A percentile compares a stretch with the other conserved stretches of the same genome.
These are phyloP conservation scores for Gallinago media DNA, from an alignment of 2,113 vertebrate species.

Conservation along the genomic window DNA sequence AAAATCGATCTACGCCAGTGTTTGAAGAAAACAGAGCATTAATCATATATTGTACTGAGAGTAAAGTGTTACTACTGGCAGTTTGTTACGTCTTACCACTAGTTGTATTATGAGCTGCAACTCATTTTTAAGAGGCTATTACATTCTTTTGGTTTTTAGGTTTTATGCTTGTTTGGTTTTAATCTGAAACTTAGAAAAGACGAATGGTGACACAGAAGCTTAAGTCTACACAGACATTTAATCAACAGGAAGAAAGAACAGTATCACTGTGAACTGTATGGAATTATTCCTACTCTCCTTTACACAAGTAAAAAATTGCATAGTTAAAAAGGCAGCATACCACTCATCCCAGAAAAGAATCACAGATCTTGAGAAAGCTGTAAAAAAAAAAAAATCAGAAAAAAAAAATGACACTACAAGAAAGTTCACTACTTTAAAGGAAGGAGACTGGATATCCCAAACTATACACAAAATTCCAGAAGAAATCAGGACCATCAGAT, in stretches of 20 bases:
- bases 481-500: not conserved
- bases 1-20: not conserved
- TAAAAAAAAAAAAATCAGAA: not conserved
- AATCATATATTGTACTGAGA: not conserved
- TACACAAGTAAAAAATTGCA: not conserved
- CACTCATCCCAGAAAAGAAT: not conserved
- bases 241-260: not conserved
- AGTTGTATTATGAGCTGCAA: not conserved
- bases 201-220: not conserved
- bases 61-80: not conserved
- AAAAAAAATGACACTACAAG: not conserved
- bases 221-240: not conserved
- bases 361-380: not conserved
- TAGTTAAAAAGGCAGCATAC: not conserved
- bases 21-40: not conserved
- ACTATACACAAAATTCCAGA: not conserved
- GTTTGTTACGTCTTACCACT: not conserved
- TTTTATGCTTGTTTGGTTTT: not conserved
- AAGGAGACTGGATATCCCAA: not conserved
- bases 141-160: not conserved
- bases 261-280: not conserved
- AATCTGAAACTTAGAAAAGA: not conserved
- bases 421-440: not conserved
- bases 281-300: not conserved
- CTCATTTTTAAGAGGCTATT: not conserved